Percentiles rank a stretch among this genome's conserved stretches.
These are phyloP conservation scores for Ichneumon xanthorius DNA, from an alignment of 2,888 invertebrate genomes.

Conservation along the genomic window DNA sequence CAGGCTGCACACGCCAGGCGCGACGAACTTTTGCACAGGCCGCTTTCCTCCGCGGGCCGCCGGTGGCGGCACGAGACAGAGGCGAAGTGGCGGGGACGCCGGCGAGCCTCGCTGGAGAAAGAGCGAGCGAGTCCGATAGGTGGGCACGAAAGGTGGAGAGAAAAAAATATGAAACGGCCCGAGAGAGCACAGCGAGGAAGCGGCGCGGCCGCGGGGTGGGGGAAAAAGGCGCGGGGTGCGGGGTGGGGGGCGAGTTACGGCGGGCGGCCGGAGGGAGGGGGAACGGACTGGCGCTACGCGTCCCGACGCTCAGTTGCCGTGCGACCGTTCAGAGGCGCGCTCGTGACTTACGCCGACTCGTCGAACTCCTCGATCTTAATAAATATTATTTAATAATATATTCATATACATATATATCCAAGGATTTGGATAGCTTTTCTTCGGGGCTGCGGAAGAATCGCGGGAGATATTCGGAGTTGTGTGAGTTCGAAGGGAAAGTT, in stretches of 20 bases:
- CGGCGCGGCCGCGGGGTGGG: conserved; percentile 42
- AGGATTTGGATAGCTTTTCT: too few relatives aligned
- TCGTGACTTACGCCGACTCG: conserved; percentile 66
- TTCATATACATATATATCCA: neutral
- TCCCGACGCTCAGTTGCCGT: conserved; percentile 84
- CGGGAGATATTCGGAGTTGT: neutral
- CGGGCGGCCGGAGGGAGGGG: conserved; percentile 73
- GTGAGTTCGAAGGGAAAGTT: neutral
- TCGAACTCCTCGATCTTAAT: conserved; percentile 48
- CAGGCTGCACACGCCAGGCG: conserved; percentile 39
- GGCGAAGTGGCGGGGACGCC: conserved; percentile 48
- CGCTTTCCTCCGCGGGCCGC: conserved; percentile 45
- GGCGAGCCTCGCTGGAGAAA: neutral
- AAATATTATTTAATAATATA: too few relatives aligned
- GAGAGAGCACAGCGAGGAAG: conserved; percentile 56
- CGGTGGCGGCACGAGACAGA: conserved; percentile 53
- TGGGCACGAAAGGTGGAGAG: conserved; percentile 8
- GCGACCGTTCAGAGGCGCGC: conserved; percentile 83
- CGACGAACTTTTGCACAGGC: neutral
- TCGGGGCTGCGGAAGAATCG: too few relatives aligned
- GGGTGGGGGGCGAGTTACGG: conserved; percentile 56
- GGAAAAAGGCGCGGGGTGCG: conserved; percentile 37
- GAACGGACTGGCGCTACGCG: conserved; percentile 79
- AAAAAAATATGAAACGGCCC: conserved; percentile 63
- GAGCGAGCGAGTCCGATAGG: neutral